These are phyloP conservation scores for Hormaphis cornu DNA, from an alignment of 1,140 invertebrate species.

Conservation along the genomic window DNA sequence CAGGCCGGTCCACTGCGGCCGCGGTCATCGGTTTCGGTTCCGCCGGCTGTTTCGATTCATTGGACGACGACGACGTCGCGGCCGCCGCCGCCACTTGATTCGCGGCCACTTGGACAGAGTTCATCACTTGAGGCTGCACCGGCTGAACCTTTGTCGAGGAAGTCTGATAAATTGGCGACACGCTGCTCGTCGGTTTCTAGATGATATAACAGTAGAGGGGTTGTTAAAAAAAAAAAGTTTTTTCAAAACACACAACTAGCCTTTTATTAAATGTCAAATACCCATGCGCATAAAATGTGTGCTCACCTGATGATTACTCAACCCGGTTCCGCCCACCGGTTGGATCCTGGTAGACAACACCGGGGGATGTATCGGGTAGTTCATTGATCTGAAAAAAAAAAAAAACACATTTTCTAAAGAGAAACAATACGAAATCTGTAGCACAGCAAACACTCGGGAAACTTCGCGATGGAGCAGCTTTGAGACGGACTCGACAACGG, in stretches of 20 bases:
- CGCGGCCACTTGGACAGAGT: conserved; percentile 36
- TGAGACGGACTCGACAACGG: too few relatives aligned
- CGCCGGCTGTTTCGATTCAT: not conserved
- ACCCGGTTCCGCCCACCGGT: not conserved
- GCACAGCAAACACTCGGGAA: too few relatives aligned
- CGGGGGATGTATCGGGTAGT: not conserved
- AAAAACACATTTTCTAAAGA: too few relatives aligned
- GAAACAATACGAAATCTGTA: too few relatives aligned
- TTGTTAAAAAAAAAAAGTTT: not conserved
- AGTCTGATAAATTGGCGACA: conserved; percentile 66
- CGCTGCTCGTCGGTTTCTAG: conserved; percentile 71
- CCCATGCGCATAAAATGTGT: not conserved
- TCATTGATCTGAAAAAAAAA: not conserved
- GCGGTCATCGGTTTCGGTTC: not conserved
- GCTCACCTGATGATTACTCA: conserved; percentile 11
- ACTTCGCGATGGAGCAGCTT: too few relatives aligned
- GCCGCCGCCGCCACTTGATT: not conserved
- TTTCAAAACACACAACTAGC: too few relatives aligned
- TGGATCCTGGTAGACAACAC: not conserved
- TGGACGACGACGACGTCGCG: not conserved
- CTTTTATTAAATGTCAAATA: not conserved
- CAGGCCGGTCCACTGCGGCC: not conserved
- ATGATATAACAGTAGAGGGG: not conserved
- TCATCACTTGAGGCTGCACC: conserved; percentile 64
- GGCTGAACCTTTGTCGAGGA: conserved; percentile 71